Conservation (phyloP, 2,888 invertebrate species). For the Thecophora atra region DNA sequence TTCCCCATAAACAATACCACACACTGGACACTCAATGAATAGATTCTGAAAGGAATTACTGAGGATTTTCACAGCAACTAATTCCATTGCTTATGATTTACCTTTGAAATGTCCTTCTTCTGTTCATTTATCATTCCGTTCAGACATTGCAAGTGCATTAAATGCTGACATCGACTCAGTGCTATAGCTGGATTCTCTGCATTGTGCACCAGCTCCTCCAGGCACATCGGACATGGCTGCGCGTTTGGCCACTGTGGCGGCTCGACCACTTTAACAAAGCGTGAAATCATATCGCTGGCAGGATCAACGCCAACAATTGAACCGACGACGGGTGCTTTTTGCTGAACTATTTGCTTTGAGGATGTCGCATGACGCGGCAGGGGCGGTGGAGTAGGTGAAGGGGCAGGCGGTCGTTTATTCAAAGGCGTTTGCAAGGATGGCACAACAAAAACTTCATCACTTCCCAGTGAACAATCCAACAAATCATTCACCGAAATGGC, state of each 20-base stretch:
- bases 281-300: constrained; percentile 71
- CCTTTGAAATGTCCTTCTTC: constrained; percentile 67
- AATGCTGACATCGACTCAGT: constrained; percentile 79
- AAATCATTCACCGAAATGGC: constrained; percentile 73
- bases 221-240: constrained; percentile 78
- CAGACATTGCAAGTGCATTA: constrained; percentile 83
- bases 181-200: constrained; percentile 71
- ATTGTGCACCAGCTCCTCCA: constrained; percentile 69
- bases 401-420: constrained; percentile 59
- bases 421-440: constrained; percentile 55
- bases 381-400: constrained; percentile 57
- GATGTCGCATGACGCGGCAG: constrained; percentile 49
- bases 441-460: constrained; percentile 77
- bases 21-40: constrained; percentile 87
- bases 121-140: constrained; percentile 78
- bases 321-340: constrained; percentile 63
- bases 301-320: constrained; percentile 68
- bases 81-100: constrained; percentile 41
- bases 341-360: constrained; percentile 50
- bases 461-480: constrained; percentile 76
- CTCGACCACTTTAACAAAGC: constrained; percentile 75
- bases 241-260: constrained; percentile 74
- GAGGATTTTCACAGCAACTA: constrained; percentile 6
- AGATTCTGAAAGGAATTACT: constrained; percentile 65
- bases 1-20: constrained; percentile 86